These are phyloP conservation scores for Schizotus pectinicornis DNA, from an alignment of 2,888 invertebrate species.

Conservation along the genomic window DNA sequence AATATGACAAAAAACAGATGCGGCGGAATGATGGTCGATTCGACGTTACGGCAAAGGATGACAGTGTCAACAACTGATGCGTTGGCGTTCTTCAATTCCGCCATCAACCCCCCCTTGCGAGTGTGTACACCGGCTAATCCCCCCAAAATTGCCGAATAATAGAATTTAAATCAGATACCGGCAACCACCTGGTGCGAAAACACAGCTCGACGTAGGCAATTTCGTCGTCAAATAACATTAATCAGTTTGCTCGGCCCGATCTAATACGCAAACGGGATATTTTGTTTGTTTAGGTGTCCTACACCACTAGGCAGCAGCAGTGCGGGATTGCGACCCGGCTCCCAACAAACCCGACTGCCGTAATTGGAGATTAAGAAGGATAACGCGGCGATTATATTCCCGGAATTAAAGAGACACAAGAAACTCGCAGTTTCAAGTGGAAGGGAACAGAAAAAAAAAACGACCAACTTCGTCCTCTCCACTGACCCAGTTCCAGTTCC, in stretches of 20 bases:
- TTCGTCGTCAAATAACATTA: conserved; percentile 52
- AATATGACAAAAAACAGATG: too few relatives aligned
- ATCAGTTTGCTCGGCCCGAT: conserved; percentile 49
- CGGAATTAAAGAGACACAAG: conserved; percentile 27
- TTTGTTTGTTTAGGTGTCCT: conserved; percentile 32
- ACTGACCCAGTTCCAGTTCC: too few relatives aligned
- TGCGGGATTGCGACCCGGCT: conserved; percentile 9
- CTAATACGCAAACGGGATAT: conserved; percentile 40
- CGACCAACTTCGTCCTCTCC: too few relatives aligned
- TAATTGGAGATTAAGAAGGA: conserved; percentile 49
- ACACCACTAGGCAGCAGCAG: not conserved
- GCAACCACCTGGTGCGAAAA: conserved; percentile 26
- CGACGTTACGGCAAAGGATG: too few relatives aligned
- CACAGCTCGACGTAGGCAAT: conserved; percentile 38
- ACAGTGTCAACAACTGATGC: too few relatives aligned
- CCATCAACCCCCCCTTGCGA: too few relatives aligned
- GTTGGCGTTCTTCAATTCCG: too few relatives aligned
- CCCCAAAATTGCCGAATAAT: conserved; percentile 21
- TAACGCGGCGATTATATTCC: conserved; percentile 47
- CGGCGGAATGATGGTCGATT: too few relatives aligned
- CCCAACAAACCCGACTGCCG: conserved; percentile 33
- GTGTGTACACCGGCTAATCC: too few relatives aligned
- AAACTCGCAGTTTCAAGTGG: not conserved
- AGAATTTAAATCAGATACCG: conserved; percentile 23
- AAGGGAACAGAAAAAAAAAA: too few relatives aligned